These are phyloP conservation scores for Pachycephus smyrnensis DNA, from an alignment of 2,888 invertebrate genomes.

Conservation along the genomic window DNA sequence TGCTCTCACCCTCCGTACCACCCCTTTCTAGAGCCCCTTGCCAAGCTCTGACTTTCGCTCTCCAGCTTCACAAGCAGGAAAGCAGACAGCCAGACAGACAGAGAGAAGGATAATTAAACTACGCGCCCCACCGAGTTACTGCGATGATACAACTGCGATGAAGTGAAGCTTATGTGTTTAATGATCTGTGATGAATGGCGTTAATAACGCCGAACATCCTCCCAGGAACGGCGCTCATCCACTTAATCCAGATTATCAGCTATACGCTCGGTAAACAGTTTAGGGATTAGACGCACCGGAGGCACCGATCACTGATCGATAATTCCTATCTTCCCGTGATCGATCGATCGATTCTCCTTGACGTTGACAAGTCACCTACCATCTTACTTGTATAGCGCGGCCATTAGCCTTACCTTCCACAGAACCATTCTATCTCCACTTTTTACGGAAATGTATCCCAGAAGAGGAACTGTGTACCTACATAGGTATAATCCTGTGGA, in stretches of 20 bases:
- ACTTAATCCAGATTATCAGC: slow-evolving; percentile 4
- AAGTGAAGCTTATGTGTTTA: slow-evolving; percentile 22
- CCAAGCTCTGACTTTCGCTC: slow-evolving; percentile 20
- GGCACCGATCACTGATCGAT: background rate
- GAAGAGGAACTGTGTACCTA: background rate
- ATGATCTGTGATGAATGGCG: slow-evolving; percentile 17
- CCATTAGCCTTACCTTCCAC: background rate
- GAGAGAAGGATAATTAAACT: slow-evolving; percentile 24
- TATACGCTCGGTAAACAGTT: background rate
- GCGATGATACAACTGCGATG: slow-evolving; percentile 18
- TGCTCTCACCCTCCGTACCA: slow-evolving; percentile 18
- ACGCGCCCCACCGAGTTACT: slow-evolving; percentile 16
- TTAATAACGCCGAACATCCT: slow-evolving; percentile 13
- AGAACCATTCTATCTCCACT: background rate
- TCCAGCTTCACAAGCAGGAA: slow-evolving; percentile 8
- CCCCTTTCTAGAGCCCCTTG: slow-evolving; percentile 25
- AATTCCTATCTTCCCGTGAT: background rate
- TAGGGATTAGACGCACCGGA: background rate
- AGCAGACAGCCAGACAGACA: slow-evolving; percentile 19
- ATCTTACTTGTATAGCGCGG: background rate
- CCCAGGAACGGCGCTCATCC: background rate
- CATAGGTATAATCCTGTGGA: background rate
- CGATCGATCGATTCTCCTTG: background rate
- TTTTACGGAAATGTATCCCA: background rate
- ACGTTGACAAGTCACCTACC: background rate